phyloP scores from a whole-genome alignment of 2,113 vertebrate species.

The Aphelocoma coerulescens region DNA sequence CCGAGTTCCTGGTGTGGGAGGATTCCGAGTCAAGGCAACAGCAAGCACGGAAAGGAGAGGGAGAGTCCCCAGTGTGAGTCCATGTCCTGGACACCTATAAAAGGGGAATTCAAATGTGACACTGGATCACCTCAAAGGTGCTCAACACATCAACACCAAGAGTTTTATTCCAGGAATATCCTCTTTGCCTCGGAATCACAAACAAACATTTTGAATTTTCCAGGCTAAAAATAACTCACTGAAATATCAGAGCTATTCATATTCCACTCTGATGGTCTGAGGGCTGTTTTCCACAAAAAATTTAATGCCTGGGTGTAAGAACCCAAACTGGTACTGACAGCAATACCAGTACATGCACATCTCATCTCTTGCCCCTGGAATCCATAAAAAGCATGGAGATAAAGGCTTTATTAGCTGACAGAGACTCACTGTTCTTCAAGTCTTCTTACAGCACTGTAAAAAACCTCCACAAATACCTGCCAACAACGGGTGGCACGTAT shows the following conservation, averaged over 20 bases:
- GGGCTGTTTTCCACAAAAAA: background rate
- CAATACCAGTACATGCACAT: accelerated
- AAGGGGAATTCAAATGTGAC: background rate
- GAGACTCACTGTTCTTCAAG: background rate
- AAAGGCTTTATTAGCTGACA: background rate
- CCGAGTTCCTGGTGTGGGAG: background rate
- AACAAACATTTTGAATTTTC: background rate
- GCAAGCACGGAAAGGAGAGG: accelerated
- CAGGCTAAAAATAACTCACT: background rate
- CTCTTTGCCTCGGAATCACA: background rate
- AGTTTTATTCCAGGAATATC: background rate
- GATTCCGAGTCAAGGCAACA: background rate
- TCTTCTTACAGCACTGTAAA: background rate
- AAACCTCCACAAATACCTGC: background rate
- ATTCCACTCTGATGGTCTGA: background rate
- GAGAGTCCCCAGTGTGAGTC: background rate
- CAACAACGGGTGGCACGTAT: background rate
- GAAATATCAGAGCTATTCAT: background rate
- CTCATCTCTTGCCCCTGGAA: background rate
- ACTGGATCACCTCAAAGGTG: background rate
- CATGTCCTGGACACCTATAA: background rate
- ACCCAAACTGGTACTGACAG: background rate
- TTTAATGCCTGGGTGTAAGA: background rate
- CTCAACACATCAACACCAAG: accelerated
- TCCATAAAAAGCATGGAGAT: background rate